phyloP scores from a whole-genome alignment of 2,113 vertebrate species.

The Gymnocephalus cernua region DNA sequence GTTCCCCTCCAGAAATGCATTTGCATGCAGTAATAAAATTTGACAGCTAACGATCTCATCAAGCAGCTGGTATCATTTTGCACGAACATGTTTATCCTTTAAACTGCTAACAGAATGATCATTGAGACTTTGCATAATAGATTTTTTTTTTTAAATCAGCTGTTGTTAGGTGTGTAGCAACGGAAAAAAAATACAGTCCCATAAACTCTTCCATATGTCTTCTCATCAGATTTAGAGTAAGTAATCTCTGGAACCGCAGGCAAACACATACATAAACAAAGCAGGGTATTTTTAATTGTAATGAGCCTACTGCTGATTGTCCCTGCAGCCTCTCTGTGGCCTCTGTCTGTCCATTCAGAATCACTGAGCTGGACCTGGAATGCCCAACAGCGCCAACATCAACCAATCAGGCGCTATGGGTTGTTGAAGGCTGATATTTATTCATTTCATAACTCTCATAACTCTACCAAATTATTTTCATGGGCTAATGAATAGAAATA shows the following conservation, averaged over 20 bases:
- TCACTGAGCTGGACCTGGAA: constrained; percentile 28
- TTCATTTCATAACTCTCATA: background rate
- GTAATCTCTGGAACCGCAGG: background rate
- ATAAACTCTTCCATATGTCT: background rate
- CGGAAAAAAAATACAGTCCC: background rate
- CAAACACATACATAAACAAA: constrained; percentile 31
- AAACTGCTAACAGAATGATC: background rate
- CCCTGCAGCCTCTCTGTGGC: constrained; percentile 6
- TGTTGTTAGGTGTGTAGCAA: constrained; percentile 10
- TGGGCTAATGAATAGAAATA: too few species aligned
- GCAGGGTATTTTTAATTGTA: constrained; percentile 29
- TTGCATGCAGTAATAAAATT: background rate
- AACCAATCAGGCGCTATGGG: background rate
- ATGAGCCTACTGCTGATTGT: constrained; percentile 3
- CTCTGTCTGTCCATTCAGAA: constrained; percentile 21
- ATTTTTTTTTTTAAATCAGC: background rate
- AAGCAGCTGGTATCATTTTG: constrained; percentile 28
- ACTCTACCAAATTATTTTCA: too few species aligned
- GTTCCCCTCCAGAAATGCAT: background rate
- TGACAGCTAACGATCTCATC: constrained; percentile 18
- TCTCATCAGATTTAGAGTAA: background rate
- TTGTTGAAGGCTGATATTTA: background rate
- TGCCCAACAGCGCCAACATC: constrained; percentile 9
- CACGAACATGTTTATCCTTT: constrained; percentile 42
- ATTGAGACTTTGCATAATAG: constrained; percentile 46